Base-by-base conservation (phyloP, 1,140 invertebrate species). In the Atta texana region DNA sequence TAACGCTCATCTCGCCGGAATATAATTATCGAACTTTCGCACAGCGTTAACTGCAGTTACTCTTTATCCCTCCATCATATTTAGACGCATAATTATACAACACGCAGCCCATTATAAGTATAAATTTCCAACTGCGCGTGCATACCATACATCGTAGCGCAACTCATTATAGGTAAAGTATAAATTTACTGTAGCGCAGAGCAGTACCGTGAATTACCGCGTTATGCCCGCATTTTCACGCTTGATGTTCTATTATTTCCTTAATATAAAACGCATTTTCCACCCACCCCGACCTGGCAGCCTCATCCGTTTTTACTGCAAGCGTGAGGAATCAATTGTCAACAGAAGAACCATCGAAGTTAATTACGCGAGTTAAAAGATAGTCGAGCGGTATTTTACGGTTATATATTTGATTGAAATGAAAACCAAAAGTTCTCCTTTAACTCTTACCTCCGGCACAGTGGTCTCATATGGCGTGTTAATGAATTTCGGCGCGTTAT, bases 401-500 rank as follows among this genome's bases (percentile, higher is more conserved):
- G 0, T 34, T 34, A 18, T n/a, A 51, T 66, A 68, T 63, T 80
- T 61, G 2, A 55, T 87, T 74, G 1, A 55, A 85, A 44, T 31
- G 8, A 74, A 77, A 44, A 78, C 1, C 14, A 59, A 31, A 24
- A 2, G 2, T 64, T 75, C 31, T 75, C 21, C n/a, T 59, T 31
- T 14, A 18, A 16, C 6, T 34, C 95, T 96, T 96, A 98, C 98
- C 97, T 99, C 98, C n/a, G 98, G 97, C 75, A 98, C 97, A 64
- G 96, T 97, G 49, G 97, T 97, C 94, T 97, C 97, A 92, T 98
- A 98, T 24, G 98, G 97, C 55, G 97, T 97, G 90, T 97, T 97
- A 89, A 97, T 95, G 95, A 98, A 98, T 90, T 96, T 96, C 28
- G 98, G 97, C 49, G 97, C 96, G 94, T 98, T 98, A 94, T 99